These are phyloP conservation scores for Osmerus eperlanus DNA, from an alignment of 2,113 vertebrate species.

Conservation along the genomic window DNA sequence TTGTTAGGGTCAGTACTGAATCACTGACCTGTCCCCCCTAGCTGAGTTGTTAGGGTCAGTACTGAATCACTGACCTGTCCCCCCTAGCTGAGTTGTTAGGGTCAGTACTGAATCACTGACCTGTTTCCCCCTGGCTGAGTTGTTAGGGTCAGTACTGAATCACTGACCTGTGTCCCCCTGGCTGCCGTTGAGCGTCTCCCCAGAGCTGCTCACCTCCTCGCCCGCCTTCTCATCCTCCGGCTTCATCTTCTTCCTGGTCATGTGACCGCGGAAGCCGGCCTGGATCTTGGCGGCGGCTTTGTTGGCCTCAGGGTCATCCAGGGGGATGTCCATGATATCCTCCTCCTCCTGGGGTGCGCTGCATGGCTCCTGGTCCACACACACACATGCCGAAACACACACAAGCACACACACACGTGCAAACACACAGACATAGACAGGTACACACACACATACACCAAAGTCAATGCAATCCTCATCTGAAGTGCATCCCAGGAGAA, in stretches of 20 bases:
- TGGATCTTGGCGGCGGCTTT: constrained; percentile 97
- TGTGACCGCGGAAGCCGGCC: constrained; percentile 96
- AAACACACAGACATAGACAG: too few relatives aligned
- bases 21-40: too few relatives aligned
- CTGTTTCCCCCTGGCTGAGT: constrained; percentile 71
- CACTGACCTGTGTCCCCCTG: constrained; percentile 63
- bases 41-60: neutral
- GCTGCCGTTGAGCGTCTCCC: constrained; percentile 69
- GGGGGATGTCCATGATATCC: constrained; percentile 94
- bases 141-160: neutral
- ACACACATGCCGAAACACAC: too few relatives aligned
- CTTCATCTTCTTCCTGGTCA: constrained; percentile 99
- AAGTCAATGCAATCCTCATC: too few relatives aligned
- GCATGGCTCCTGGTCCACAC: constrained; percentile 80
- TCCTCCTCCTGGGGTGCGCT: constrained; percentile 87
- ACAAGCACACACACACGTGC: too few relatives aligned
- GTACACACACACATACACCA: too few relatives aligned
- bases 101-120: too few relatives aligned
- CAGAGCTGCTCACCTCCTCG: constrained; percentile 85
- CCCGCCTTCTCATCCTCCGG: constrained; percentile 78
- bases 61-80: constrained; percentile 48
- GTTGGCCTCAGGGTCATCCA: constrained; percentile 95
- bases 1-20: too few relatives aligned
- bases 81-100: too few relatives aligned
- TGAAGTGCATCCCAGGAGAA: too few relatives aligned